Evolutionary conservation across 2,888 invertebrate species (phyloP), one percentile per base, ranked within the genome.

Genomic region (Epistrophella euchroma): DNA sequence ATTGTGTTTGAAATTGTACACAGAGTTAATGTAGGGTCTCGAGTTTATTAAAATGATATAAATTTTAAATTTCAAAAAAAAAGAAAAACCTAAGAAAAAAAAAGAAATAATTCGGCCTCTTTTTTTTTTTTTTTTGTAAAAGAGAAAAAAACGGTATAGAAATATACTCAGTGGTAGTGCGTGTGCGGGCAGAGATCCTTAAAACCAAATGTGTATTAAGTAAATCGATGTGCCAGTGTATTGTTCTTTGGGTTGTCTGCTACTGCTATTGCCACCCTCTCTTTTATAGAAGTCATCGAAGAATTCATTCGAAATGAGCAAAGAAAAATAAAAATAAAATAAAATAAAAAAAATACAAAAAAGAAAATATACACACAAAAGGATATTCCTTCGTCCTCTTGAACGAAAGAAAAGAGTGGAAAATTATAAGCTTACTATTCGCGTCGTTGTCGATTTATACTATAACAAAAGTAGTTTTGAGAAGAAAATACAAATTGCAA

Each of bases 121-220:
- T 60, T 60, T 64, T 7, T 2, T 19, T 47, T 52, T 47, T 52
- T 74, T 74, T 83, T 60, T 70, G 45, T 60, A 6, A 4, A 45
- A 64, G 28, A 43, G 40, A 45, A 50, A 68, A 32, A 50, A 73
- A 83, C 45, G 45, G 17, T 43, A 64, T 55, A 50, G 45, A 55
- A 79, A 52, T 45, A 52, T 45, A 47, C 32, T n/a, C 37, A 74
- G 79, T 79, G 79, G 55, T 79, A 52, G 84, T 79, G 84, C 80
- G 75, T 84, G 64, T 71, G 70, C 50, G 74, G 47, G 72, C 73
- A 58, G 74, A 58, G 74, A 74, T 64, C 75, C 80, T 84, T 84
- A 80, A 84, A 75, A 75, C 71, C 80, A 80, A 80, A 84, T 84
- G 84, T 84, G 84, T 84, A 84, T 84, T 84, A 84, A 84, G 84